These are phyloP conservation scores for Trididemnum nubilum DNA, from an alignment of 23 tunicate species.

Conservation along the genomic window DNA sequence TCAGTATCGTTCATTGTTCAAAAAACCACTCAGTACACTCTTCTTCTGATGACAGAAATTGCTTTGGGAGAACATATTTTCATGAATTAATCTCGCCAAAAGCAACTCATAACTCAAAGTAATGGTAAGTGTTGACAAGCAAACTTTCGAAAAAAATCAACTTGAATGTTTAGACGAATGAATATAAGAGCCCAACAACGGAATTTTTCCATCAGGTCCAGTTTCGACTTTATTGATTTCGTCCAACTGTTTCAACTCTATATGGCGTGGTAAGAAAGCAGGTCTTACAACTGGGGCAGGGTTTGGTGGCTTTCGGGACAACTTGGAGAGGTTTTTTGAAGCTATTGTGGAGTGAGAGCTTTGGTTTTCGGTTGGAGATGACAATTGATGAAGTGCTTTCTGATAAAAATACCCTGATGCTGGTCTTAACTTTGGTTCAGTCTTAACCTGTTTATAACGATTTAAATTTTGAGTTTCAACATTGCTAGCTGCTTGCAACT, in stretches of 20 bases:
- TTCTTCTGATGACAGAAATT: no score
- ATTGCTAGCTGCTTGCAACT: not conserved
- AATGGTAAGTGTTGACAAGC: no score
- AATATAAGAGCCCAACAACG: constrained; percentile 25
- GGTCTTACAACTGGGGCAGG: constrained; percentile 1
- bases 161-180: no score
- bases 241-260: constrained; percentile 33
- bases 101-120: no score
- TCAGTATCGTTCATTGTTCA: no score
- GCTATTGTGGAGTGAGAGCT: not conserved
- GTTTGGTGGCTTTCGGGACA: not conserved
- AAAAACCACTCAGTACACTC: no score
- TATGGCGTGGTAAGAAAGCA: constrained; percentile 38
- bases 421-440: constrained; percentile 39
- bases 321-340: not conserved
- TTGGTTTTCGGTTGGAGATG: not conserved
- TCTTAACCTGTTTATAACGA: not conserved
- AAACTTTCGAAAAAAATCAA: no score
- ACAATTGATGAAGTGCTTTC: constrained; percentile 29
- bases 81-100: no score
- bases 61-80: no score
- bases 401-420: constrained; percentile 56
- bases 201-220: constrained; percentile 19
- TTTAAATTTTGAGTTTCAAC: not conserved
- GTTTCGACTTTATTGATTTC: constrained; percentile 39